A percentile compares a stretch with the other conserved stretches of the same genome.
These are phyloP conservation scores for Drosophila bunnanda DNA, from an alignment of 2,888 invertebrate genomes.

Conservation along the genomic window DNA sequence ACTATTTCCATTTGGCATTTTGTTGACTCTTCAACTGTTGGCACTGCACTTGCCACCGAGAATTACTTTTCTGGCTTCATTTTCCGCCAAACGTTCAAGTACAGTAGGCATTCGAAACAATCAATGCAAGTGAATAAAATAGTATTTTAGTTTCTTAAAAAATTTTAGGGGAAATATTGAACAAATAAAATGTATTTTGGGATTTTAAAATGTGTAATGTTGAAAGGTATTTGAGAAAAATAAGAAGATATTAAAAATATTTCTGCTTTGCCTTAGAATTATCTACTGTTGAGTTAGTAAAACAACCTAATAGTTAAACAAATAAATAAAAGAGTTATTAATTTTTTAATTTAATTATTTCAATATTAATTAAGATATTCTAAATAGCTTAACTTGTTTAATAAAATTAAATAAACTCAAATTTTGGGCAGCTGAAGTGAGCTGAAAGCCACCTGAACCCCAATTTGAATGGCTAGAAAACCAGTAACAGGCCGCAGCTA, in stretches of 20 bases:
- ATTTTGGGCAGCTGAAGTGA: neutral
- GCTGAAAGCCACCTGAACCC: constrained; percentile 11
- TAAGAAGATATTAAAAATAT: neutral
- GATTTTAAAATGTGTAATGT: too few species aligned
- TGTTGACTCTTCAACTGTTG: constrained; percentile 47
- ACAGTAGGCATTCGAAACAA: constrained; percentile 1
- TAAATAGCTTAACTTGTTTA: too few species aligned
- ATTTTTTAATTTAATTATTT: too few species aligned
- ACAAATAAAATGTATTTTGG: neutral
- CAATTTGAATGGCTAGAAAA: constrained; percentile 49
- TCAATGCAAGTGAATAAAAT: neutral
- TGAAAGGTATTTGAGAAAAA: neutral
- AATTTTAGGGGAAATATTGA: neutral
- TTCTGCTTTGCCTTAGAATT: too few species aligned
- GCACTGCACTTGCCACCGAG: constrained; percentile 26
- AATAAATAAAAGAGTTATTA: too few species aligned
- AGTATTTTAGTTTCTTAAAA: neutral
- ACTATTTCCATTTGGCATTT: constrained; percentile 66
- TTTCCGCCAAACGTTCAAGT: neutral
- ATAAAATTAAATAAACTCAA: neutral
- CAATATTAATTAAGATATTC: neutral
- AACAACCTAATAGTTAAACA: too few species aligned
- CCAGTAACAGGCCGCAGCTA: constrained; percentile 47
- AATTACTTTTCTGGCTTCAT: constrained; percentile 12
- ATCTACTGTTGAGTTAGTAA: neutral